These are phyloP conservation scores for Spea bombifrons DNA, from an alignment of 2,113 vertebrate species.

Conservation along the genomic window DNA sequence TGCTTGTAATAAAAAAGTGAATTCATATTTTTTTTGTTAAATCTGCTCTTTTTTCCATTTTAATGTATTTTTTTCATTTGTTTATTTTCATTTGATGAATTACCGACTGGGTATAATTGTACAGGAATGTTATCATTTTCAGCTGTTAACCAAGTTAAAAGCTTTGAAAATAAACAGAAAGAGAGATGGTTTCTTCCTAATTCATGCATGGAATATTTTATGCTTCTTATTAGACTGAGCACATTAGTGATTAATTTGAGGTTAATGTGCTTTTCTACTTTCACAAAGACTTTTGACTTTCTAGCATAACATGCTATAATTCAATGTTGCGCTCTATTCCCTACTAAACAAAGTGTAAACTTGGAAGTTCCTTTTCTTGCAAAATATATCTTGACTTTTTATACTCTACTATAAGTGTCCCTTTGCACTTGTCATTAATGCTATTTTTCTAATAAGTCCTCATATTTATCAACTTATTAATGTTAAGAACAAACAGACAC, in stretches of 20 bases:
- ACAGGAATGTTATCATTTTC: neutral
- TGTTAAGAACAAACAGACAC: constrained; percentile 6
- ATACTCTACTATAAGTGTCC: too few species aligned
- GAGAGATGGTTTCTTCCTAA: constrained; percentile 11
- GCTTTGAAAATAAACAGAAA: constrained; percentile 46
- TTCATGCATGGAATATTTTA: constrained; percentile 22
- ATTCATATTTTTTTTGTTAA: too few species aligned
- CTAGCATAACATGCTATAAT: constrained; percentile 1
- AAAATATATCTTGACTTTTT: neutral
- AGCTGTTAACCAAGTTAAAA: constrained; percentile 21
- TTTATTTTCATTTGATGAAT: constrained; percentile 26
- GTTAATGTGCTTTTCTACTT: constrained; percentile 25
- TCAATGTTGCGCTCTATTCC: constrained; percentile 5
- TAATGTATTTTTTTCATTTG: neutral
- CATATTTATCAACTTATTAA: constrained; percentile 35
- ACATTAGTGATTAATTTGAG: constrained; percentile 17
- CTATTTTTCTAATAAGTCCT: too few species aligned
- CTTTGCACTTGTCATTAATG: too few species aligned
- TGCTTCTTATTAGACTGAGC: neutral
- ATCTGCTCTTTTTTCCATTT: too few species aligned
- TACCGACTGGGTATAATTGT: neutral
- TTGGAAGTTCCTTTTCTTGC: constrained; percentile 8
- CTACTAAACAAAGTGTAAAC: neutral
- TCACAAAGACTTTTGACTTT: constrained; percentile 43
- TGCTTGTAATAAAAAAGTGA: too few species aligned